phyloP scores from a whole-genome alignment of 2,113 vertebrate genomes.

The Fukomys damarensis region DNA sequence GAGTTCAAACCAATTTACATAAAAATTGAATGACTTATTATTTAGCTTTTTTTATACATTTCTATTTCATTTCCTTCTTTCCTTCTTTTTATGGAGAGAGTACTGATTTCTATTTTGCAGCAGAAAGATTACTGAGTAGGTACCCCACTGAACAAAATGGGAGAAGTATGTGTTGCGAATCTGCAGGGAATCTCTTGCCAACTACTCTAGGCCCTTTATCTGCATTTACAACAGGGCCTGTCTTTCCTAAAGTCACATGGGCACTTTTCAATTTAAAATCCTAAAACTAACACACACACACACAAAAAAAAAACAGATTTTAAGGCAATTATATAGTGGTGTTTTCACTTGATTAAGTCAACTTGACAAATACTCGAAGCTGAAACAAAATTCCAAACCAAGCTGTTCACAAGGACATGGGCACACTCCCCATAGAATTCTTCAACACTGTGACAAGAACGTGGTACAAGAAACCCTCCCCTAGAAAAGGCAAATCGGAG shows the following conservation, averaged over 20 bases:
- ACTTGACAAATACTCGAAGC: slow-evolving; percentile 36
- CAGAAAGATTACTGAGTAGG: background rate
- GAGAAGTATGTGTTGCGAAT: background rate
- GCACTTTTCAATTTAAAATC: slow-evolving; percentile 29
- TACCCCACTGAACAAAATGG: background rate
- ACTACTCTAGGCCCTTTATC: background rate
- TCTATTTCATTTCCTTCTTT: background rate
- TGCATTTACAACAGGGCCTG: background rate
- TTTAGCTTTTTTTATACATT: background rate
- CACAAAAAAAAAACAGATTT: slow-evolving; percentile 43
- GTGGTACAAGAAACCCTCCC: background rate
- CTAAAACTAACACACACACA: slow-evolving; percentile 58
- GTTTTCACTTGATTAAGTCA: slow-evolving; percentile 63
- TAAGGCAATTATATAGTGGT: slow-evolving; percentile 17
- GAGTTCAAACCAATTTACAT: background rate
- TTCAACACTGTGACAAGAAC: slow-evolving; percentile 33
- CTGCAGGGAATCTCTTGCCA: background rate
- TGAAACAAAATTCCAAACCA: slow-evolving; percentile 30
- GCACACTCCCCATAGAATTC: background rate
- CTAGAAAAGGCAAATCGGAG: background rate
- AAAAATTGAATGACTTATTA: background rate
- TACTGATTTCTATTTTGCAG: background rate
- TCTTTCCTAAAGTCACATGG: slow-evolving; percentile 45
- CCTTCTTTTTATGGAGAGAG: background rate
- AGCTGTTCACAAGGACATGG: background rate